Evolutionary conservation across 2,888 invertebrate genomes (phyloP), one percentile per base, ranked within the genome.

Genomic region (Drosophila subquinaria): DNA sequence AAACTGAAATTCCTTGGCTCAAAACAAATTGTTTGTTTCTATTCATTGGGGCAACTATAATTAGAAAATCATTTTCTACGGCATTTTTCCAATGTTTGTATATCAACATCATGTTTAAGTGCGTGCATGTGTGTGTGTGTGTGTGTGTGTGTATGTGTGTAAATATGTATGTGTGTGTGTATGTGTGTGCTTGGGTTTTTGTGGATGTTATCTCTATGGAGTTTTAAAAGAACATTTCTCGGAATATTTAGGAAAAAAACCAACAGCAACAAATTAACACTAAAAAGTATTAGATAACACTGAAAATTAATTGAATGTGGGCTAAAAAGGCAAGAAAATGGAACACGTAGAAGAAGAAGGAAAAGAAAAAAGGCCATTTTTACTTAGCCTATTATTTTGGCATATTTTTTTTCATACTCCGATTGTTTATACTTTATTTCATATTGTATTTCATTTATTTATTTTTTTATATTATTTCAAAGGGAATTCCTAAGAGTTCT

Each of bases 21-120:
- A 71, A 60, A 68, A 64, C 62, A 73, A 78, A 79, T 65, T 76
- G 79, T 78, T 60, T 75, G 64, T 59, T 57, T 69, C 62, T 43
- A 73, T 62, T 73, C 69, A 79, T 60, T 79, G 76, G 79, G 74
- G 74, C 76, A 73, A 73, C 76, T 76, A 78, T 79, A 78, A 76
- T 76, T 78, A 78, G 74, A 73, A 73, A 77, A 76, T 36, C 73
- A 73, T 72, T 72, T 73, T 72, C 66, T 51, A 30, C n/a, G 50
- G 53, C 65, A 72, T 72, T 72, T 72, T 65, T 66, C 53, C 53
- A 55, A 36, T 38, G 47, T 15, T 3, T 40, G 15, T 17, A 40
- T 42, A 40, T 30, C 52, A 53, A 38, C 27, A 53, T 17, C 27
- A 53, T 17, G 48, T 42, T 27, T 43, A 11, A 5, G 15, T 23